Conservation (phyloP, 2,113 vertebrate genomes). For the Dolichallabes microphthalmus region DNA sequence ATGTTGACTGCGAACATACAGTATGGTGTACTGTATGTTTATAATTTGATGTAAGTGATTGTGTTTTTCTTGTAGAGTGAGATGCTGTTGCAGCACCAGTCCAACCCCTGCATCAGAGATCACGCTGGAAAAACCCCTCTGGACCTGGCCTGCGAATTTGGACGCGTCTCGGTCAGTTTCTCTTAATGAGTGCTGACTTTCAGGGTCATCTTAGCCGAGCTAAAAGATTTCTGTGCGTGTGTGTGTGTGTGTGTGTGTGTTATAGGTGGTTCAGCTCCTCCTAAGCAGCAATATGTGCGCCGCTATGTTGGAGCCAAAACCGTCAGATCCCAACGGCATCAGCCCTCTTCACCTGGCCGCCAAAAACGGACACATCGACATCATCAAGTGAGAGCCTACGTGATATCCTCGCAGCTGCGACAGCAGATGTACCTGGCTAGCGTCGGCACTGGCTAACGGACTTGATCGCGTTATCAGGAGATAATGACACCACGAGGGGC, state of each 20-base stretch:
- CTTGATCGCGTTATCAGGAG: neutral
- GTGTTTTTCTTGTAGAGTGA: slow-evolving; percentile 69
- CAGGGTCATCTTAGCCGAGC: neutral
- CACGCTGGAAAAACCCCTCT: slow-evolving; percentile 91
- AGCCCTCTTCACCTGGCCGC: slow-evolving; percentile 94
- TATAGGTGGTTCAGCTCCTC: slow-evolving; percentile 92
- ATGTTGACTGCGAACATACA: no score
- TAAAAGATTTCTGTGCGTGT: neutral
- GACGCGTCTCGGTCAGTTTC: slow-evolving; percentile 86
- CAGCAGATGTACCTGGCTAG: slow-evolving; percentile 1
- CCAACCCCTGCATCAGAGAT: slow-evolving; percentile 96
- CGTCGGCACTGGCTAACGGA: neutral
- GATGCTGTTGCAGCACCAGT: slow-evolving; percentile 94
- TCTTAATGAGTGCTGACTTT: neutral
- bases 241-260: slow-evolving; percentile 42
- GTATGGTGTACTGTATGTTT: no score
- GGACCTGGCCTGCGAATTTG: slow-evolving; percentile 96
- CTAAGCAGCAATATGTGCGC: slow-evolving; percentile 97
- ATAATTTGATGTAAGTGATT: neutral
- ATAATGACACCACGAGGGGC: neutral
- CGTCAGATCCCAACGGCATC: slow-evolving; percentile 91
- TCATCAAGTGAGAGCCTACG: slow-evolving; percentile 81
- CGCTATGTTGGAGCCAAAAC: slow-evolving; percentile 89
- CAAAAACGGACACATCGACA: slow-evolving; percentile 98
- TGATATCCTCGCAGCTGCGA: neutral